phyloP scores from a whole-genome alignment of 2,888 invertebrate genomes.

The Stratiomys singularior region DNA sequence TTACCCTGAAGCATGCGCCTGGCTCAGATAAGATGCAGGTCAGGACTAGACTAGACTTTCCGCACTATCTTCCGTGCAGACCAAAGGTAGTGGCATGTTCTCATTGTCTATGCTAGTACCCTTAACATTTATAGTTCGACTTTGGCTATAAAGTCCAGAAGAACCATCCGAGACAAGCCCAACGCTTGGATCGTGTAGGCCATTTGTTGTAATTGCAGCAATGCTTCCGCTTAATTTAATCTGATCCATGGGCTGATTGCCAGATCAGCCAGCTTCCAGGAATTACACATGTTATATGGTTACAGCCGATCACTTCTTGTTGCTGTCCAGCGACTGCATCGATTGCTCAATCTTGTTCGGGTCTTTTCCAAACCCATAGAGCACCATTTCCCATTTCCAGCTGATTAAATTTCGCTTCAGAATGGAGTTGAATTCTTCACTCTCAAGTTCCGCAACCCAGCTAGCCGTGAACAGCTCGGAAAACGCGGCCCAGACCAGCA shows the following conservation, averaged over 20 bases:
- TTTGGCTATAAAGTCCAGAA: too few species aligned
- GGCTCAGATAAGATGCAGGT: too few species aligned
- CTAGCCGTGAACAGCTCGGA: too few species aligned
- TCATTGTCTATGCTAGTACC: too few species aligned
- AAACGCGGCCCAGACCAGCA: neutral
- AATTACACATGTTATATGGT: constrained; percentile 5
- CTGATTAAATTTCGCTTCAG: neutral
- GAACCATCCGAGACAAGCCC: neutral
- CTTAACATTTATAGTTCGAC: too few species aligned
- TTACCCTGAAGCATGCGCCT: too few species aligned
- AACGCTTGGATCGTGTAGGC: neutral
- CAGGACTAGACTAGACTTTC: too few species aligned
- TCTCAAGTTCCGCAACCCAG: neutral
- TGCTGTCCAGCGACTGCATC: neutral
- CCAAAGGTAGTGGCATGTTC: too few species aligned
- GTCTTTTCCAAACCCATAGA: neutral
- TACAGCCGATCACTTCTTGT: neutral
- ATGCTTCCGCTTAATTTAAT: constrained; percentile 35
- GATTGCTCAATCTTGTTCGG: neutral
- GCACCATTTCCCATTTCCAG: neutral
- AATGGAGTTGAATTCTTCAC: neutral
- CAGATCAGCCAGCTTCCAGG: constrained; percentile 7
- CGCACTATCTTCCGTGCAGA: too few species aligned
- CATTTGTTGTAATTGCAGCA: constrained; percentile 21
- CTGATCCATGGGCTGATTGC: neutral